A percentile compares a stretch with the other conserved stretches of the same genome.
Evolutionary conservation across 2,888 invertebrate species (phyloP).

Genomic region (Mechanitis messenoides): DNA sequence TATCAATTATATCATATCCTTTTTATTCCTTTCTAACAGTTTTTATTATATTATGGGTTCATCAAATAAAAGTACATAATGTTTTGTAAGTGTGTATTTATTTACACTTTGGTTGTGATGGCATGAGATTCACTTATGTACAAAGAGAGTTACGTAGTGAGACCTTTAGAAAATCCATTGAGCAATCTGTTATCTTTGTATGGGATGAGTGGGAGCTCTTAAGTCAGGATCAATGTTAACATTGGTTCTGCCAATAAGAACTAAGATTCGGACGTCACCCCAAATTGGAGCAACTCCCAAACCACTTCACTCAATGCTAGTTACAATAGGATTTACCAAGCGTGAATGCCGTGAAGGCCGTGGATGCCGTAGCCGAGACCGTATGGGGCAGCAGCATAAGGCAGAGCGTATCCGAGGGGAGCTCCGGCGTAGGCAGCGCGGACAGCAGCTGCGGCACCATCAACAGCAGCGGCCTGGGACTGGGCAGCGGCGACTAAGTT

Average conservation of each 20-base stretch:
- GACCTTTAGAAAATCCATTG: slow-evolving; percentile 55
- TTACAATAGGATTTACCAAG: slow-evolving; percentile 49
- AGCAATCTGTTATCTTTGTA: slow-evolving; percentile 49
- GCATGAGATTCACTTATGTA: slow-evolving; percentile 64
- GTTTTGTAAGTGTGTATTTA: slow-evolving; percentile 58
- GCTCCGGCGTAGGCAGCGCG: slow-evolving; percentile 38
- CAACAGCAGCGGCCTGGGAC: slow-evolving; percentile 61
- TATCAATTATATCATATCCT: too few species aligned
- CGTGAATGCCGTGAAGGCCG: slow-evolving; percentile 44
- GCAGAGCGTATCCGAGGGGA: slow-evolving; percentile 33
- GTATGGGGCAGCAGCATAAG: slow-evolving; percentile 31
- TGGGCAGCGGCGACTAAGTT: slow-evolving; percentile 67
- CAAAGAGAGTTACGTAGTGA: slow-evolving; percentile 74
- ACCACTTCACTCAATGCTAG: slow-evolving; percentile 11
- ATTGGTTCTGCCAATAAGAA: slow-evolving; percentile 18
- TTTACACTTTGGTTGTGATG: slow-evolving; percentile 77
- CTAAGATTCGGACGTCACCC: slow-evolving; percentile 15
- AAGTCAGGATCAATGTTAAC: slow-evolving; percentile 18
- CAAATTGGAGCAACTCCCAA: slow-evolving; percentile 13
- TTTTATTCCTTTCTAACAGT: slow-evolving; percentile 3
- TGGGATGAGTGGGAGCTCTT: slow-evolving; percentile 19
- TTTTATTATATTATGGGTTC: slow-evolving; percentile 1
- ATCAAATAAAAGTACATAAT: neutral
- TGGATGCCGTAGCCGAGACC: slow-evolving; percentile 32
- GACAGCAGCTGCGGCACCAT: slow-evolving; percentile 49